Percentiles rank a stretch among this genome's conserved stretches.
Evolutionary conservation across 30 jellyfish, hydroid and myxozoan genomes (phyloP).

Genomic region (Phacellophora camtschatica): DNA sequence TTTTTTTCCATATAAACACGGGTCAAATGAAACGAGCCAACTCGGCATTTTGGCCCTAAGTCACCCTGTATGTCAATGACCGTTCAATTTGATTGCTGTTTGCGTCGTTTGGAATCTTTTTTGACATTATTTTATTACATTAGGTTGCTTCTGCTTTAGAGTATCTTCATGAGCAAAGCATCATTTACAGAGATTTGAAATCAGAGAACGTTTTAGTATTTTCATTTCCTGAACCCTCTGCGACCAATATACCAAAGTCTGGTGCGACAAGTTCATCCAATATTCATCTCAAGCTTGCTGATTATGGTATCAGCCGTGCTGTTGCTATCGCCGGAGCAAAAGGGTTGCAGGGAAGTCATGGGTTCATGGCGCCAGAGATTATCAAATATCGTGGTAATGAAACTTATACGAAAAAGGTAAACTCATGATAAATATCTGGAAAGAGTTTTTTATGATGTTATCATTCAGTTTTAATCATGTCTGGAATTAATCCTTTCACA

Average conservation of each 20-base stretch:
- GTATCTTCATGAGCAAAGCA: conserved; percentile 78
- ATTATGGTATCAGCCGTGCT: conserved; percentile 93
- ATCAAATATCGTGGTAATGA: conserved; percentile 80
- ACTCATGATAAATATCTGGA: neutral
- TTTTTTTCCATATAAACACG: too few relatives aligned
- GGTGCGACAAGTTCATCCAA: conserved; percentile 8
- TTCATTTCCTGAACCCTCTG: conserved; percentile 90
- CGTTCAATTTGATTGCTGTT: too few relatives aligned
- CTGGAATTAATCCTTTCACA: too few relatives aligned
- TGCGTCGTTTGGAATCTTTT: too few relatives aligned
- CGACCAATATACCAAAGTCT: too few relatives aligned
- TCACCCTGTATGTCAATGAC: too few relatives aligned
- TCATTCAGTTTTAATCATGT: too few relatives aligned
- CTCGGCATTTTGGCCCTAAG: too few relatives aligned
- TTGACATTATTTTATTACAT: neutral
- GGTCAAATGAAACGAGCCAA: too few relatives aligned
- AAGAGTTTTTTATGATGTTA: too few relatives aligned
- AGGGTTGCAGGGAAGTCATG: conserved; percentile 87
- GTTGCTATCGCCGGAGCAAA: conserved; percentile 82
- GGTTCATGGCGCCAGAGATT: conserved; percentile 97
- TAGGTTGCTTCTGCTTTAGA: conserved; percentile 83
- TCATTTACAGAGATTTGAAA: conserved; percentile 91
- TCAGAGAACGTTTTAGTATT: conserved; percentile 88
- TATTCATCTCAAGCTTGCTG: conserved; percentile 76
- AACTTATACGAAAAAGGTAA: conserved; percentile 84